These are phyloP conservation scores for Propithecus deckenii DNA, from an alignment of 2,797 vertebrate genomes.

Conservation along the genomic window DNA sequence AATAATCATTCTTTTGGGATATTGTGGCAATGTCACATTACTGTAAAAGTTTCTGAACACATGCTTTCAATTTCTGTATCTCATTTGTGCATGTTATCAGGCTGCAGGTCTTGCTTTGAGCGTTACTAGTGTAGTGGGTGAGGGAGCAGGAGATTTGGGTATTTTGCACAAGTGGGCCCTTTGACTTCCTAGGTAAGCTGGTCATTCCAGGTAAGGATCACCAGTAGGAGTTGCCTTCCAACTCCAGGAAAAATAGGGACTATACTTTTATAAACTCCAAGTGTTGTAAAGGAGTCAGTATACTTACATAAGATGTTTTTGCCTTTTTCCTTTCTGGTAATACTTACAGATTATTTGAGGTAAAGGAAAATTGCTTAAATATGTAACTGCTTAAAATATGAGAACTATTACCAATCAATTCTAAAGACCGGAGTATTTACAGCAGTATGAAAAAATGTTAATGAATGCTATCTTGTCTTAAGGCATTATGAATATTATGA, in stretches of 20 bases:
- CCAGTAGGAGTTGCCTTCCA: background rate
- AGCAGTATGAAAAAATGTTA: slow-evolving; percentile 57
- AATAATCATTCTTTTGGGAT: background rate
- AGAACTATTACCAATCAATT: slow-evolving; percentile 28
- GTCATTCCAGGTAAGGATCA: background rate
- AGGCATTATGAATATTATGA: slow-evolving; percentile 4
- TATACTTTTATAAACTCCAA: background rate
- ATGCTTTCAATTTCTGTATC: background rate
- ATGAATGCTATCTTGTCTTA: slow-evolving; percentile 47
- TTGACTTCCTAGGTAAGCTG: background rate
- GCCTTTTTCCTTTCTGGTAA: background rate
- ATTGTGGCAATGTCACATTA: background rate
- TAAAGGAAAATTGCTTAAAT: slow-evolving; percentile 37
- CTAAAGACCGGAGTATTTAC: slow-evolving; percentile 41
- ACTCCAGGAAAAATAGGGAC: background rate
- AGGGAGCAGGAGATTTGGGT: background rate
- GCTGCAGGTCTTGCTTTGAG: background rate
- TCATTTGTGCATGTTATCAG: background rate
- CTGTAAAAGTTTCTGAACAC: background rate
- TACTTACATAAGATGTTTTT: background rate
- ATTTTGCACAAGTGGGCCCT: background rate
- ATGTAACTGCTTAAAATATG: background rate
- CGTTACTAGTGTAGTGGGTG: background rate
- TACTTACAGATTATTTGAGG: slow-evolving; percentile 9
- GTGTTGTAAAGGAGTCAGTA: background rate